Base-by-base conservation (phyloP, 2,113 vertebrate genomes). In the Coracopsis vasa region DNA sequence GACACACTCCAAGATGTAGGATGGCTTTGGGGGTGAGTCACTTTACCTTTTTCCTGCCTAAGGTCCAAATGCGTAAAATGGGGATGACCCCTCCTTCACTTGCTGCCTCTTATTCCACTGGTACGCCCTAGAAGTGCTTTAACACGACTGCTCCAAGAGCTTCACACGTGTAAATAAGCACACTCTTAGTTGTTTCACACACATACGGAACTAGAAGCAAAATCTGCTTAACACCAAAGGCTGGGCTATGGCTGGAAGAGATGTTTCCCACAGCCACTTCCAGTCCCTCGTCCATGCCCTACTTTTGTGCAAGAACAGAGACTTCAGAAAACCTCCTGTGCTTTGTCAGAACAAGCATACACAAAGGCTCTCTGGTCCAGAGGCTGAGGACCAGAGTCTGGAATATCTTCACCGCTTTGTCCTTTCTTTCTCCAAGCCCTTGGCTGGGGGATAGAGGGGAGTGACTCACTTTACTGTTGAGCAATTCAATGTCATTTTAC, bases 1-100 rank as follows among this genome's bases (percentile, higher is more conserved):
- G 66, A 86, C 23, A 28, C 0, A 0, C 41, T 41, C 16, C 0
- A 0, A 47, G 35, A 73, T 4, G 10, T 1, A 54, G 20, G 15
- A 62, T 10, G 13, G 60, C 47, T 72, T 50, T 10, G 37, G 33
- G n/a, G 29, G 28, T 42, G 23, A 88, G 56, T 74, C 72, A 74
- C 31, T 78, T 35, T 0, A 8, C 10, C 41, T 39, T 51, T 19
- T 69, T 74, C 10, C n/a, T 33, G 56, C 33, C 50, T 8, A 2
- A 58, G 33, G 45, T 62, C 27, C 27, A 50, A 62, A 62, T 0
- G 0, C 6, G 4, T 15, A 86, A 77, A 94, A 82, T 2, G 3
- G 53, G 29, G 35, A 77, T 18, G 53, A 44, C 8, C 6, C 27
- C 44, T 65, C 29, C 70, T 25, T 35, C 18, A 17, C 20, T 33